A percentile compares a stretch with the other conserved stretches of the same genome.
Evolutionary conservation across 2,113 vertebrate genomes (phyloP).

Genomic region (Papio anubis): DNA sequence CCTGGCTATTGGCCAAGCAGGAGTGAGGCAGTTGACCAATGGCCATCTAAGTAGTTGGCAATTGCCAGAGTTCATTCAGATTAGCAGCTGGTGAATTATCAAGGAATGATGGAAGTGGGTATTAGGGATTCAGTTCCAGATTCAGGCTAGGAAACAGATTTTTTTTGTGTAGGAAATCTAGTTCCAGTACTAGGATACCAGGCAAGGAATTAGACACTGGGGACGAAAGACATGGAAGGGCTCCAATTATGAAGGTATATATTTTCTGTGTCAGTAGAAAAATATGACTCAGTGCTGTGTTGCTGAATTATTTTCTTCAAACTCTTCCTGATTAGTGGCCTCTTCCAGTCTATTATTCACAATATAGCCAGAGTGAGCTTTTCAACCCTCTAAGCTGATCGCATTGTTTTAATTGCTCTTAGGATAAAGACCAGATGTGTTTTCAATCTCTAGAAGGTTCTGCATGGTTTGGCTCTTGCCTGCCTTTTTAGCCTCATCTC

Average conservation of each 20-base stretch:
- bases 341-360: not conserved
- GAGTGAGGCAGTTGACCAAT: not conserved
- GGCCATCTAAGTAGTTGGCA: not conserved
- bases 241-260: not conserved
- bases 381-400: not conserved
- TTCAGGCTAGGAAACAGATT: not conserved
- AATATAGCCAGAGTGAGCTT: not conserved
- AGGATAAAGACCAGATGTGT: constrained; percentile 1
- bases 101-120: not conserved
- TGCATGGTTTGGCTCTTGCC: not conserved
- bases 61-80: not conserved
- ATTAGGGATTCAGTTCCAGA: not conserved
- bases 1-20: not conserved
- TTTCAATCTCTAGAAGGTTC: not conserved
- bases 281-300: not conserved
- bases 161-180: not conserved
- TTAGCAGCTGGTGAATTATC: not conserved
- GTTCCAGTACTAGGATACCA: not conserved
- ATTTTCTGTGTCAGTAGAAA: not conserved
- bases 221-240: not conserved
- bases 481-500: not conserved
- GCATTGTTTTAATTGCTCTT: not conserved
- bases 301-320: not conserved
- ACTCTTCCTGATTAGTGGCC: not conserved
- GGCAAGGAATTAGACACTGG: not conserved